Conservation (phyloP, 2,797 vertebrate species). For the Sparus aurata region DNA sequence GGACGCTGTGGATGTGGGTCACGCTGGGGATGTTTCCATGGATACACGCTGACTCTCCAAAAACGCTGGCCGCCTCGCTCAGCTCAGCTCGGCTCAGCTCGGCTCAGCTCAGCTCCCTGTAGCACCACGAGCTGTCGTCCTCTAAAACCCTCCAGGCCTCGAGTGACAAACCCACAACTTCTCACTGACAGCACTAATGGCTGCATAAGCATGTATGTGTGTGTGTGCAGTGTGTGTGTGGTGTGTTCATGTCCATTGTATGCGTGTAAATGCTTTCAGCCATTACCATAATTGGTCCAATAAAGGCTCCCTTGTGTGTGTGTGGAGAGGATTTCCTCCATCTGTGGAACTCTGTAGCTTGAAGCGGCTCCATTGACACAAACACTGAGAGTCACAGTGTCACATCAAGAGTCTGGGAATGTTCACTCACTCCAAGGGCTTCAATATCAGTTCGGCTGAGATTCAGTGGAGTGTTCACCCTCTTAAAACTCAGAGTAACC, state of each 20-base stretch:
- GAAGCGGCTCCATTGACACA: conserved; percentile 54
- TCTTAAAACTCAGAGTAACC: background rate
- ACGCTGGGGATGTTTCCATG: conserved; percentile 75
- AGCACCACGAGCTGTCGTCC: conserved; percentile 12
- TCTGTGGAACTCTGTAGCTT: conserved; percentile 54
- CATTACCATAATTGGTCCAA: conserved; percentile 55
- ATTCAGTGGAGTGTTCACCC: background rate
- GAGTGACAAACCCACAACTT: background rate
- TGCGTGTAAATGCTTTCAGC: conserved; percentile 36
- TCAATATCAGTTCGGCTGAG: background rate
- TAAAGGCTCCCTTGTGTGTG: conserved; percentile 70
- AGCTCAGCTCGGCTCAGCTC: conserved; percentile 29
- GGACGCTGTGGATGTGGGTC: conserved; percentile 75
- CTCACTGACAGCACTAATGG: conserved; percentile 15
- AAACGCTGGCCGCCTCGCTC: conserved; percentile 43
- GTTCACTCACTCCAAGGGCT: conserved; percentile 3
- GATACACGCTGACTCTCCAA: conserved; percentile 65
- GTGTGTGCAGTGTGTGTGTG: conserved; percentile 37
- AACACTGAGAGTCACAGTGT: conserved; percentile 57
- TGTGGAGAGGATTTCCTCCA: conserved; percentile 67
- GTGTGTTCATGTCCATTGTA: conserved; percentile 32
- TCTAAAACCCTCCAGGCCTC: conserved; percentile 17
- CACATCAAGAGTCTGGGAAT: conserved; percentile 51
- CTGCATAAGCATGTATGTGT: conserved; percentile 11
- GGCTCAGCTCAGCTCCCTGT: conserved; percentile 32